A percentile compares a stretch with the other conserved stretches of the same genome.
Evolutionary conservation across 2,113 vertebrate genomes (phyloP).

Genomic region (Toxostoma redivivum): DNA sequence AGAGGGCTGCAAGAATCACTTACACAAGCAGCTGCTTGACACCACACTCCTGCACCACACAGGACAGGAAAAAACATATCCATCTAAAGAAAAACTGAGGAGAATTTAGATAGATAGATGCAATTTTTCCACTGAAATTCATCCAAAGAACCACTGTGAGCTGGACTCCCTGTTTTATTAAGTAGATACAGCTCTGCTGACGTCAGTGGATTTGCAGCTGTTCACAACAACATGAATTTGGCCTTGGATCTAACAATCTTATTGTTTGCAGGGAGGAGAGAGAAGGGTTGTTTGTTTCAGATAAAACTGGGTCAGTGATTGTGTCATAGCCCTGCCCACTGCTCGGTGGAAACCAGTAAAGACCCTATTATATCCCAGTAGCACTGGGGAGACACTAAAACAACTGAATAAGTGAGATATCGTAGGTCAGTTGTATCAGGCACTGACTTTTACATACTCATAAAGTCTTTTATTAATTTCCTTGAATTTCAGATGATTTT

Average conservation of each 20-base stretch:
- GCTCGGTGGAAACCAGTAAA: background rate
- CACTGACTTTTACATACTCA: background rate
- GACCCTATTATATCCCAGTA: background rate
- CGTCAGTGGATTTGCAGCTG: slow-evolving; percentile 39
- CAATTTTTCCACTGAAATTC: background rate
- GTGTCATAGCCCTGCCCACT: background rate
- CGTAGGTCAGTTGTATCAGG: background rate
- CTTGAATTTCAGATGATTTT: background rate
- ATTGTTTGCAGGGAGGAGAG: background rate
- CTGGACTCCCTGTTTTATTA: background rate
- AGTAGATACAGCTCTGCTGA: slow-evolving; percentile 37
- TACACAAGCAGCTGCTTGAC: background rate
- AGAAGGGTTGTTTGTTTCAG: background rate
- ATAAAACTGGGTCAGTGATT: background rate
- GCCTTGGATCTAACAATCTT: background rate
- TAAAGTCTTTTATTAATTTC: background rate
- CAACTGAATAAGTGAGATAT: background rate
- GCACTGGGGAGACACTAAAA: background rate
- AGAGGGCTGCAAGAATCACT: background rate
- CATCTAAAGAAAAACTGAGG: background rate
- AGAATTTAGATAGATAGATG: background rate
- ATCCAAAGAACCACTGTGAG: background rate
- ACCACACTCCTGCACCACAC: background rate
- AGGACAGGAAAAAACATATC: background rate
- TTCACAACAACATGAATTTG: slow-evolving; percentile 14